Conservation (phyloP, 2,888 invertebrate species). For the Autographa pulchrina region DNA sequence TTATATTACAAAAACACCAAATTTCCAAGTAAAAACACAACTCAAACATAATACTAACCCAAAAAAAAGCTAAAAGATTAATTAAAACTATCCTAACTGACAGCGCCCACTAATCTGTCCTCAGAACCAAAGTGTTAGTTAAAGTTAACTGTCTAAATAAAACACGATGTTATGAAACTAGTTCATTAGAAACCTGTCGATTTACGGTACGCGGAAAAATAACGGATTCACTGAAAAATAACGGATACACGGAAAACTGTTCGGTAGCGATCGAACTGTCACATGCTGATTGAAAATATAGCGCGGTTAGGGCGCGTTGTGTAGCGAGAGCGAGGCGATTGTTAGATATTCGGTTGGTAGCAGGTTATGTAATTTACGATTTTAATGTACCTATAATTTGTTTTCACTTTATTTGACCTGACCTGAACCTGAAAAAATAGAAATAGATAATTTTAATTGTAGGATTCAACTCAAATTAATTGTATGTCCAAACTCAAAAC, state of each 20-base stretch:
- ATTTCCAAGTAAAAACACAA: conserved; percentile 18
- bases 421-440: too few relatives aligned
- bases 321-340: conserved; percentile 52
- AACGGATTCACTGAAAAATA: not conserved
- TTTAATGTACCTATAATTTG: too few relatives aligned
- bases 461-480: too few relatives aligned
- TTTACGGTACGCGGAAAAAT: conserved; percentile 47
- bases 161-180: conserved; percentile 53
- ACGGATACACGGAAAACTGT: conserved; percentile 37
- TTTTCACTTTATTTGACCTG: too few relatives aligned
- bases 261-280: conserved; percentile 26
- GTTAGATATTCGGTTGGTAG: conserved; percentile 10
- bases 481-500: not conserved
- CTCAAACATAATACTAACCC: conserved; percentile 8
- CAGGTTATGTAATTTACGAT: too few relatives aligned
- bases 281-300: conserved; percentile 56
- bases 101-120: conserved; percentile 39
- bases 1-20: not conserved
- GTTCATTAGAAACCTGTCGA: conserved; percentile 45
- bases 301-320: conserved; percentile 40
- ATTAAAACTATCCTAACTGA: conserved; percentile 23
- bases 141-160: conserved; percentile 36
- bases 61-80: conserved; percentile 26
- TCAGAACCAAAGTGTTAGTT: conserved; percentile 2
- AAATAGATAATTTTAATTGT: too few relatives aligned